A percentile compares a stretch with the other conserved stretches of the same genome.
Conservation (phyloP, 2,888 invertebrate species). For the Nomada ruficornis region DNA sequence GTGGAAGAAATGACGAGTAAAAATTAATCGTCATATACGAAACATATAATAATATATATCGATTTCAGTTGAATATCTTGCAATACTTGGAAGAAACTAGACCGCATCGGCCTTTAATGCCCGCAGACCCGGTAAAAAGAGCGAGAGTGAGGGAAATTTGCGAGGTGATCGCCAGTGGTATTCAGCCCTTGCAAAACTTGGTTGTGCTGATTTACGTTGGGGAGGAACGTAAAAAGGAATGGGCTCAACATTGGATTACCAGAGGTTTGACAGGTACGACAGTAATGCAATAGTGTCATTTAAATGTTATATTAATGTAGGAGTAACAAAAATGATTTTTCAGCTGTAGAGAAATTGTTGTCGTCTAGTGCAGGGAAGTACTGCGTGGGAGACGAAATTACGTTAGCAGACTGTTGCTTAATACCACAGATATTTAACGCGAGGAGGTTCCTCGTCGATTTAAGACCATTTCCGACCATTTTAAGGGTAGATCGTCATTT, state of each 20-base stretch:
- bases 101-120: constrained; percentile 93
- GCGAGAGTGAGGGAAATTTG: constrained; percentile 97
- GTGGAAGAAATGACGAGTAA: background rate
- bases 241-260: constrained; percentile 97
- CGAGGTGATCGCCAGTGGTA: constrained; percentile 96
- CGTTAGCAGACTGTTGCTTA: constrained; percentile 97
- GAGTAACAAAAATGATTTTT: constrained; percentile 15
- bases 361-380: constrained; percentile 94
- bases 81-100: constrained; percentile 98
- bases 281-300: background rate
- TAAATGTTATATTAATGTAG: background rate
- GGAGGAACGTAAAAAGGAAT: constrained; percentile 95
- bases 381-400: constrained; percentile 96
- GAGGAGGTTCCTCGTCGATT: constrained; percentile 96
- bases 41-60: background rate
- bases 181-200: constrained; percentile 98
- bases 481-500: constrained; percentile 94
- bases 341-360: constrained; percentile 94
- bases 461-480: constrained; percentile 95
- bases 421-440: constrained; percentile 98
- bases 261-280: constrained; percentile 90
- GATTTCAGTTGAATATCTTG: constrained; percentile 91
- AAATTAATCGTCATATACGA: background rate
- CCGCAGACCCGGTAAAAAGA: constrained; percentile 94
- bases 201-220: constrained; percentile 94